Percentiles rank a stretch among this genome's conserved stretches.
Evolutionary conservation across 2,797 vertebrate genomes (phyloP).

Genomic region (Anisognathus igniventris): DNA sequence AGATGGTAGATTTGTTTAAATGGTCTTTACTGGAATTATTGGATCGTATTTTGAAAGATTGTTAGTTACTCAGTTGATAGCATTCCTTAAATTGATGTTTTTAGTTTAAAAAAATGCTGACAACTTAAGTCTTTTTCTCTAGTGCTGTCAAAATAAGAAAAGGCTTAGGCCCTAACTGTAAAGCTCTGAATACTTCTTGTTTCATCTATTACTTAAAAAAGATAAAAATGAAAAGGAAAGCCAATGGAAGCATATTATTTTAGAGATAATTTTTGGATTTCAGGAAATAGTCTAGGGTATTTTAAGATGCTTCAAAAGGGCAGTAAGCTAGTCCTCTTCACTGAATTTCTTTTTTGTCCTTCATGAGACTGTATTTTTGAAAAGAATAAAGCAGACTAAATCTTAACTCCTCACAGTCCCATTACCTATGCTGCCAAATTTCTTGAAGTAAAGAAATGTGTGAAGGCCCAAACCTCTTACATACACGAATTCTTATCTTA

Average conservation of each 20-base stretch:
- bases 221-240: background rate
- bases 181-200: background rate
- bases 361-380: background rate
- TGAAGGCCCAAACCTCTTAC: background rate
- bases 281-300: background rate
- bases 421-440: background rate
- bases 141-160: background rate
- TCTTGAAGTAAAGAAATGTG: background rate
- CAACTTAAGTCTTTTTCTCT: background rate
- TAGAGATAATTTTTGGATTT: background rate
- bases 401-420: background rate
- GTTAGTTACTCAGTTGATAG: background rate
- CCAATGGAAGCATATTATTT: background rate
- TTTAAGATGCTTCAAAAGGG: background rate
- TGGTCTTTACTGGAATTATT: background rate
- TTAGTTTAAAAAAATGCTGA: background rate
- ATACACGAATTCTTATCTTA: background rate
- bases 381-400: background rate
- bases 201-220: background rate
- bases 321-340: background rate
- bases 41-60: background rate
- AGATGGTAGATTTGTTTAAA: background rate
- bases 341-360: background rate
- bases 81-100: background rate
- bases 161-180: background rate